Percentiles rank a stretch among this genome's conserved stretches.
These are phyloP conservation scores for Cirrhinus mrigala DNA, from an alignment of 2,797 vertebrate species.

Conservation along the genomic window DNA sequence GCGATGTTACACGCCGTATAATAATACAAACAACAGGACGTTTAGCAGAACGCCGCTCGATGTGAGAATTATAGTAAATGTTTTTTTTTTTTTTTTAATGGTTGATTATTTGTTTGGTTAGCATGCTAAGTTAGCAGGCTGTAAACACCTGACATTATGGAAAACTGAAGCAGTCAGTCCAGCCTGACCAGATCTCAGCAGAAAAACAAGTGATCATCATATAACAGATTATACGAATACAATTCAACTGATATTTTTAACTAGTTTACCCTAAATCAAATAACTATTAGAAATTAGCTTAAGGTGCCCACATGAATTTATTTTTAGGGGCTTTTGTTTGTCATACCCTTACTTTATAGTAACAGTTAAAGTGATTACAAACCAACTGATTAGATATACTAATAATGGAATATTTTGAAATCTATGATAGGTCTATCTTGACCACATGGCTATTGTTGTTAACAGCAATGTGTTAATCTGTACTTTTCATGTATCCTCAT, in stretches of 20 bases:
- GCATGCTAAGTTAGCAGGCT: constrained; percentile 26
- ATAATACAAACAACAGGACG: neutral
- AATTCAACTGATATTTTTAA: neutral
- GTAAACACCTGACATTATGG: constrained; percentile 1
- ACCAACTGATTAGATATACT: neutral
- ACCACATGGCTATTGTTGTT: neutral
- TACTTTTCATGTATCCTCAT: neutral
- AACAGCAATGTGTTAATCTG: neutral
- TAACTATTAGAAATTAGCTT: neutral
- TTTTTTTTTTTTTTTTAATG: neutral
- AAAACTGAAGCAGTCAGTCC: constrained; percentile 15
- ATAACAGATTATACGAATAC: neutral
- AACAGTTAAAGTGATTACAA: neutral
- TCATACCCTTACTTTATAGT: neutral
- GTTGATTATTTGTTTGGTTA: constrained; percentile 4
- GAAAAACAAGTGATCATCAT: neutral
- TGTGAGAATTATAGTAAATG: neutral
- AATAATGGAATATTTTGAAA: neutral
- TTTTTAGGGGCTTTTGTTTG: neutral
- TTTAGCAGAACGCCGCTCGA: neutral
- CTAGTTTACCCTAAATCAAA: neutral
- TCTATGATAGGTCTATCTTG: neutral
- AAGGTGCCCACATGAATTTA: neutral
- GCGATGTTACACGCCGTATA: neutral
- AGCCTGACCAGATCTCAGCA: neutral